Percentiles rank a stretch among this genome's conserved stretches.
These are phyloP conservation scores for Halcyon leucocephala DNA, from an alignment of 2,797 vertebrate genomes.

Conservation along the genomic window DNA sequence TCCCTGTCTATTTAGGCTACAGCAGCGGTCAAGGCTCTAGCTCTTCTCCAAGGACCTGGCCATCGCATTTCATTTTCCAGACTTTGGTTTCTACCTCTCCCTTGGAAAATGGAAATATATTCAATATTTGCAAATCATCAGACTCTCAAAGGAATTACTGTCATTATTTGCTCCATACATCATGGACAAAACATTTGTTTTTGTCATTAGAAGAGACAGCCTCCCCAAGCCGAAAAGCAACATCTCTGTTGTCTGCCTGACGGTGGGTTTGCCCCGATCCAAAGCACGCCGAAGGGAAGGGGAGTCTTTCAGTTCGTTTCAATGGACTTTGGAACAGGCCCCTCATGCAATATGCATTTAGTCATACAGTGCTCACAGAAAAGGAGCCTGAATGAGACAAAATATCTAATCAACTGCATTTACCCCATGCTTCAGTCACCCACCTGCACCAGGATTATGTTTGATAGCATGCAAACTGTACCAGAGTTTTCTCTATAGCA, in stretches of 20 bases:
- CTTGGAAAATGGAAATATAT: neutral
- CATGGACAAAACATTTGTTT: conserved; percentile 15
- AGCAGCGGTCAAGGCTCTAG: neutral
- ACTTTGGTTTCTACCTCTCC: neutral
- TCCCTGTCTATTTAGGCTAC: neutral
- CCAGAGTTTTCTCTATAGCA: conserved; percentile 64
- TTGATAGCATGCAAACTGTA: conserved; percentile 48
- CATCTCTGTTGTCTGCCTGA: neutral
- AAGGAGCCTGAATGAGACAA: conserved; percentile 71
- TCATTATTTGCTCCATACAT: conserved; percentile 32
- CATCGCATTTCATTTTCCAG: neutral
- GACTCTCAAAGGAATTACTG: conserved; percentile 2
- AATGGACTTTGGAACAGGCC: conserved; percentile 44
- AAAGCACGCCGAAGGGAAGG: neutral
- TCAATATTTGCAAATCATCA: neutral
- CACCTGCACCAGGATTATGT: conserved; percentile 67
- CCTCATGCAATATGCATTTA: conserved; percentile 73
- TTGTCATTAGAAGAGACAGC: conserved; percentile 38
- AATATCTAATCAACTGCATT: conserved; percentile 73
- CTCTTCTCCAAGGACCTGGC: neutral
- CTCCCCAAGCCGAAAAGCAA: neutral
- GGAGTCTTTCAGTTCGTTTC: conserved; percentile 23
- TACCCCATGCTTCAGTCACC: conserved; percentile 62
- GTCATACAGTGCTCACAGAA: conserved; percentile 54
- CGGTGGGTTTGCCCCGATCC: neutral